These are phyloP conservation scores for Sebastes melanostomus DNA, from an alignment of 2,797 vertebrate species.

Conservation along the genomic window DNA sequence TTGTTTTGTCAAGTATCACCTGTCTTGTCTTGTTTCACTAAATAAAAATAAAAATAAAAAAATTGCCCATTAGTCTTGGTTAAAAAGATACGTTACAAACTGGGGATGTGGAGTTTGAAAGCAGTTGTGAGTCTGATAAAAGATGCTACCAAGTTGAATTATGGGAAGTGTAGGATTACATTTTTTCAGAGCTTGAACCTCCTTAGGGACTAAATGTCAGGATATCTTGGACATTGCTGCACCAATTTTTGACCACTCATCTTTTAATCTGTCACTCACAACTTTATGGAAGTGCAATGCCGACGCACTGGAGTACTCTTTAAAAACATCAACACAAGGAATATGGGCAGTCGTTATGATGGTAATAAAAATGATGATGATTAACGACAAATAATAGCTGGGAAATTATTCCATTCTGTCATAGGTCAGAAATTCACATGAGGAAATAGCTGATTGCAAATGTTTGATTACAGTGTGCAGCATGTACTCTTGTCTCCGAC, in stretches of 20 bases:
- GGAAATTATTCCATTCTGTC: neutral
- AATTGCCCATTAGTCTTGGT: neutral
- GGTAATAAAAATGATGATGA: constrained; percentile 10
- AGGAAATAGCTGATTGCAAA: constrained; percentile 33
- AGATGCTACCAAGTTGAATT: neutral
- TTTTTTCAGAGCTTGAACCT: neutral
- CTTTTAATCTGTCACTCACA: neutral
- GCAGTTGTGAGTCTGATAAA: neutral
- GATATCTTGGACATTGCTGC: neutral
- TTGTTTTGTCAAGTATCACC: neutral
- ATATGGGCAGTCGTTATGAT: neutral
- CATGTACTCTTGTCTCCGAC: constrained; percentile 8
- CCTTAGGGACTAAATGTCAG: too few relatives aligned
- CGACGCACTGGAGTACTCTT: neutral
- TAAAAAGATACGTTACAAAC: too few relatives aligned
- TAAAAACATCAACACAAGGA: neutral
- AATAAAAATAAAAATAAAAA: neutral
- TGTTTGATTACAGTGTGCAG: constrained; percentile 34
- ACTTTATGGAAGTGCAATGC: neutral
- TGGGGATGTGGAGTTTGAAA: neutral
- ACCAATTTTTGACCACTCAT: neutral
- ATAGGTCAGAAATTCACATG: constrained; percentile 25
- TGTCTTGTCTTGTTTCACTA: neutral
- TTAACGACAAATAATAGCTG: neutral
- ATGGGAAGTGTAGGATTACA: neutral